These are phyloP conservation scores for Aleiodes alternator DNA, from an alignment of 2,888 invertebrate species.

Conservation along the genomic window DNA sequence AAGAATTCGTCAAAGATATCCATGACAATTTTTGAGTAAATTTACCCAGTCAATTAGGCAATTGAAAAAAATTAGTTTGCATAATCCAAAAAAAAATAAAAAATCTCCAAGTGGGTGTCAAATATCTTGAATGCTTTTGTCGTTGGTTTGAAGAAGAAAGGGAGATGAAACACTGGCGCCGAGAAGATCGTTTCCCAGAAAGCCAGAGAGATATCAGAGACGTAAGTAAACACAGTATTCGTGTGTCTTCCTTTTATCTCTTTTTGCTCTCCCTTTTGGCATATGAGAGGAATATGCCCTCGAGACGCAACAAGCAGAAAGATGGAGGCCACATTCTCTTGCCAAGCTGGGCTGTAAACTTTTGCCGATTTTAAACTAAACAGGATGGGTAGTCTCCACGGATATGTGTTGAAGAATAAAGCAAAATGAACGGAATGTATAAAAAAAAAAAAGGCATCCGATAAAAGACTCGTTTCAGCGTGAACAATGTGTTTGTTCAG, in stretches of 20 bases:
- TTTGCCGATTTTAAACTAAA: conserved; percentile 52
- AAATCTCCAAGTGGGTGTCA: conserved; percentile 8
- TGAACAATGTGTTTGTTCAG: conserved; percentile 55
- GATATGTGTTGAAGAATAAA: background rate
- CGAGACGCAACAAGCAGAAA: conserved; percentile 22
- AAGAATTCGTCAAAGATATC: background rate
- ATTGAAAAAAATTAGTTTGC: conserved; percentile 8
- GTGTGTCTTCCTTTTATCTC: background rate
- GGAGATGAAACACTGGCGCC: conserved; percentile 29
- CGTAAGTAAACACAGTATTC: conserved; percentile 38
- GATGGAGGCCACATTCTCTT: conserved; percentile 8
- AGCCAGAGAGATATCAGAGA: conserved; percentile 35
- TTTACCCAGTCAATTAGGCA: conserved; percentile 21
- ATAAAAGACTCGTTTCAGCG: conserved; percentile 48
- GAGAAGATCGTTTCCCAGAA: conserved; percentile 31
- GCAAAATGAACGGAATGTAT: conserved; percentile 7
- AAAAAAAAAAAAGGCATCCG: conserved; percentile 33
- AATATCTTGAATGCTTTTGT: conserved; percentile 18
- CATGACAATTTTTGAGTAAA: too few species aligned
- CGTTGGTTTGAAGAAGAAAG: background rate
- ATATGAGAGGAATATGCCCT: conserved; percentile 19
- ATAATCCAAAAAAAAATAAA: background rate
- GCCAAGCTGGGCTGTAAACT: conserved; percentile 9
- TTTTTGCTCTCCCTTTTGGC: conserved; percentile 34
- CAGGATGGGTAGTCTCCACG: conserved; percentile 48